Conservation (phyloP, 2,113 vertebrate species). For the Lophotis ruficrista region DNA sequence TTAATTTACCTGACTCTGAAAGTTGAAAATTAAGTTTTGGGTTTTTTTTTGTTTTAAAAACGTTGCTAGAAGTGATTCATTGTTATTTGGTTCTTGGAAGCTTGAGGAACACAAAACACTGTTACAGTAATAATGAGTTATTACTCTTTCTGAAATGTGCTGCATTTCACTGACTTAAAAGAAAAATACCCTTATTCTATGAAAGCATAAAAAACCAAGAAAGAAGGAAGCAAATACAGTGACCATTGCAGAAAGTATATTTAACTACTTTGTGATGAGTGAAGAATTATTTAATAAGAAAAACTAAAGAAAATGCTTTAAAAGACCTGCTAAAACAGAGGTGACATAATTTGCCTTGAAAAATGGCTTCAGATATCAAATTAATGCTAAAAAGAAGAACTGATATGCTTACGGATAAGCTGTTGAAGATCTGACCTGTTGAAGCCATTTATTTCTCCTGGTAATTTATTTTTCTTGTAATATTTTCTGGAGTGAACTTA, state of each 20-base stretch:
- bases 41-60: not conserved
- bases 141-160: not conserved
- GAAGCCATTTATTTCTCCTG: not conserved
- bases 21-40: not conserved
- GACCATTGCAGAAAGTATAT: not conserved
- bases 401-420: not conserved
- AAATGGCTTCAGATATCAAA: not conserved
- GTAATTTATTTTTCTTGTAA: not conserved
- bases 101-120: not conserved
- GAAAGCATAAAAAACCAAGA: not conserved
- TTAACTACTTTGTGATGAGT: fast-evolving
- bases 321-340: not conserved
- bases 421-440: not conserved
- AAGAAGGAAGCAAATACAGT: not conserved
- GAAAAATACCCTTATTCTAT: not conserved
- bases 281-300: not conserved
- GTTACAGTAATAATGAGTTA: fast-evolving
- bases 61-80: not conserved
- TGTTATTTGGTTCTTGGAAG: not conserved
- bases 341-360: not conserved
- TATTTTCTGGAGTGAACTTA: not conserved
- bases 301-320: not conserved
- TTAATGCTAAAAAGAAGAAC: not conserved
- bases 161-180: not conserved
- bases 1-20: not conserved